phyloP scores from a whole-genome alignment of 2,113 vertebrate genomes.

The Toxotes chatareus region DNA sequence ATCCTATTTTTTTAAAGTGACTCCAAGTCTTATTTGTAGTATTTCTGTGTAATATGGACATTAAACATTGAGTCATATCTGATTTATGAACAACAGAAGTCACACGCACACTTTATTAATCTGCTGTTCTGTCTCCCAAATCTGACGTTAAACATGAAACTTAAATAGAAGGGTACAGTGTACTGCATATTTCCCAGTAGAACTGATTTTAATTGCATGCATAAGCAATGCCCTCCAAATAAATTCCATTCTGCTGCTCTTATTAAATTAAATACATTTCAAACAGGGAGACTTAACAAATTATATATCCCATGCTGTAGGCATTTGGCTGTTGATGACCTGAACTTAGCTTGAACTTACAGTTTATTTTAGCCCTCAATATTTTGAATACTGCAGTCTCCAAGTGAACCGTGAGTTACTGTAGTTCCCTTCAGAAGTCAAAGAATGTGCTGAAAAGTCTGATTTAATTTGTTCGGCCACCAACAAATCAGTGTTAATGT shows the following conservation, averaged over 20 bases:
- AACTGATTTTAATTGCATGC: slow-evolving; percentile 45
- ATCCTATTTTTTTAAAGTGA: background rate
- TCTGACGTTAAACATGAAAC: slow-evolving; percentile 34
- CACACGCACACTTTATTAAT: slow-evolving; percentile 19
- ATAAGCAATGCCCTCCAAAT: slow-evolving; percentile 42
- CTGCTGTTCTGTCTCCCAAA: slow-evolving; percentile 15
- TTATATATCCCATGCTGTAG: slow-evolving; percentile 3
- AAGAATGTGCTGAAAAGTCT: background rate
- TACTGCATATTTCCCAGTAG: slow-evolving; percentile 13
- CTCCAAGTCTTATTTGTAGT: background rate
- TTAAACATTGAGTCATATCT: slow-evolving; percentile 18
- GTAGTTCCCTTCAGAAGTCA: background rate
- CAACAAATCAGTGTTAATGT: background rate
- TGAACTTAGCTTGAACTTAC: slow-evolving; percentile 35
- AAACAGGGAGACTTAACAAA: slow-evolving; percentile 4
- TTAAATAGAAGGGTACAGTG: slow-evolving; percentile 11
- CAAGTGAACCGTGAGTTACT: slow-evolving; percentile 1
- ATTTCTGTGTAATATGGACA: background rate
- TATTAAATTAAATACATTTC: slow-evolving; percentile 38
- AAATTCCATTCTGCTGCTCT: slow-evolving; percentile 27
- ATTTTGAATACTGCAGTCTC: background rate
- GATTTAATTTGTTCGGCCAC: slow-evolving; percentile 2
- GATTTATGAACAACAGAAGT: slow-evolving; percentile 20
- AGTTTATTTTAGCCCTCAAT: slow-evolving; percentile 18
- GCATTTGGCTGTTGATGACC: slow-evolving; percentile 21